Conservation (phyloP, 2,113 vertebrate genomes). For the Noturus placidus region DNA sequence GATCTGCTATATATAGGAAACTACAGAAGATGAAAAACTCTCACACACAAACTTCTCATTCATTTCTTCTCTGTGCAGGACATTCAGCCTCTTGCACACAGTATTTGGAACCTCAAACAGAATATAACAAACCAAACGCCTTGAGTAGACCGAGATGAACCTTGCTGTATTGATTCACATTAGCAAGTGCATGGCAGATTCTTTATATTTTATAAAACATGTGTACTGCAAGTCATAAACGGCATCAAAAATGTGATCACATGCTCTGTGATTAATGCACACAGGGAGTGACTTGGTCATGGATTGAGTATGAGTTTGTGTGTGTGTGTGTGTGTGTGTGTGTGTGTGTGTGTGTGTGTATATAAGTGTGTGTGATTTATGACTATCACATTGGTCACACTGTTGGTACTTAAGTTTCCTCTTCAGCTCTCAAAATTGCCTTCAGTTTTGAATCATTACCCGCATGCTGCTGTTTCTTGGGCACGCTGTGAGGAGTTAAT, state of each 20-base stretch:
- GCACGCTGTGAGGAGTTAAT: slow-evolving; percentile 23
- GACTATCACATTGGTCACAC: background rate
- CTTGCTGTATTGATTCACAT: background rate
- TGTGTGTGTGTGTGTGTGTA: background rate
- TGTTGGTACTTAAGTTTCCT: slow-evolving; percentile 19
- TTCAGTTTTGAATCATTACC: slow-evolving; percentile 38
- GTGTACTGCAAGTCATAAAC: background rate
- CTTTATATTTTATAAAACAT: background rate
- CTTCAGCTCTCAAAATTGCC: slow-evolving; percentile 34
- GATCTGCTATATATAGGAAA: background rate
- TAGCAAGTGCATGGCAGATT: background rate
- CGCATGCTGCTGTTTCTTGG: slow-evolving; percentile 13
- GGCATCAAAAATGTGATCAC: background rate
- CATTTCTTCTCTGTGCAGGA: background rate
- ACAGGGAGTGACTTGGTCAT: background rate
- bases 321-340: background rate
- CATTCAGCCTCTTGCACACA: background rate
- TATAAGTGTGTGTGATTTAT: background rate
- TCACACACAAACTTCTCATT: background rate
- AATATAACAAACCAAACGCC: no score
- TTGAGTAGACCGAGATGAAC: background rate
- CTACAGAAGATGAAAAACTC: background rate
- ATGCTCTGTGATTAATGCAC: background rate
- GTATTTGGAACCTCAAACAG: background rate
- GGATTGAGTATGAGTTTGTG: background rate